Conservation (phyloP, 2,113 vertebrate species). For the Oncorhynchus nerka region DNA sequence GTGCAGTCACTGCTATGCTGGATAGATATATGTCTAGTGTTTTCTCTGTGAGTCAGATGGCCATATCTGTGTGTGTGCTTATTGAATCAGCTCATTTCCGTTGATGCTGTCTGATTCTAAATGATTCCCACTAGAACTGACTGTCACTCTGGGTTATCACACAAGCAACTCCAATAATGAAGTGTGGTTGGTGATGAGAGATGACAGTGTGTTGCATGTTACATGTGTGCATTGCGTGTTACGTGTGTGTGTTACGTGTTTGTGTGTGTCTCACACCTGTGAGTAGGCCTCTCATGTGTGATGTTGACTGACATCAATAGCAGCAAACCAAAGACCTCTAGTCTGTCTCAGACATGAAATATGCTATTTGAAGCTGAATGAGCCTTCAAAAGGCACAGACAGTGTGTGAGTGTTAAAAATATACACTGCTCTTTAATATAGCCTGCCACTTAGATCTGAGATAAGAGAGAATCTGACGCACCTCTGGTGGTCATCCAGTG, state of each 20-base stretch:
- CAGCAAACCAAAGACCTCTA: not conserved
- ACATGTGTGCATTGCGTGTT: not conserved
- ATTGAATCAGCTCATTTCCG: constrained; percentile 1
- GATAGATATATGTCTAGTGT: constrained; percentile 19
- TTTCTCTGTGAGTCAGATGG: constrained; percentile 1
- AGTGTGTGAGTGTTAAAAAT: constrained; percentile 12
- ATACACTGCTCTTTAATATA: constrained; percentile 23
- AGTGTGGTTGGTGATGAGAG: not conserved
- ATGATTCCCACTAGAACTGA: constrained; percentile 38
- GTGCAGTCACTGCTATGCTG: not conserved
- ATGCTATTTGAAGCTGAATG: constrained; percentile 38
- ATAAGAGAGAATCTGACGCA: constrained; percentile 4
- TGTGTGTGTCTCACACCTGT: constrained; percentile 12
- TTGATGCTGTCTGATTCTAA: constrained; percentile 12
- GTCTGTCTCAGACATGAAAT: not conserved
- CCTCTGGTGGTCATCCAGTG: constrained; percentile 23
- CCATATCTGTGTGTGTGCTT: not conserved
- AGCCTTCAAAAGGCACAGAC: constrained; percentile 24
- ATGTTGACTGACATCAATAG: constrained; percentile 12
- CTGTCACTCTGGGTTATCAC: constrained; percentile 38
- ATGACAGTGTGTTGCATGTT: constrained; percentile 22
- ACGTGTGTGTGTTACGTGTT: constrained; percentile 8
- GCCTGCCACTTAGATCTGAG: constrained; percentile 36
- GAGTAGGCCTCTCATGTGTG: constrained; percentile 12
- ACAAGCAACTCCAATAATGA: constrained; percentile 6